These are phyloP conservation scores for Pedionomus torquatus DNA, from an alignment of 2,113 vertebrate genomes.

Conservation along the genomic window DNA sequence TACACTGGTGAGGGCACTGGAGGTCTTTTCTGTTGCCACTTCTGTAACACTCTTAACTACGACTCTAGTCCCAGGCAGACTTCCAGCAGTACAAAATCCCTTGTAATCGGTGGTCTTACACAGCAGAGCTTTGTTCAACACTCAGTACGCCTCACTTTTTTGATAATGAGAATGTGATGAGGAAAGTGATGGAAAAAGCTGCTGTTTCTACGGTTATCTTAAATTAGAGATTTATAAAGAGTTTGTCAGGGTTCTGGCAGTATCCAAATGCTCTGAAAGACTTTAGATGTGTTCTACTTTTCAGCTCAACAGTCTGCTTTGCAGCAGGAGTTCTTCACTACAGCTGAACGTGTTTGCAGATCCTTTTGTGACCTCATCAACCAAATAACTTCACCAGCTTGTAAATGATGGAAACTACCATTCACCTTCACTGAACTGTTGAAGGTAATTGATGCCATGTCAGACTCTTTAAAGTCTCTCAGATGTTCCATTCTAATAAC, in stretches of 20 bases:
- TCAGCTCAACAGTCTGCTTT: constrained; percentile 66
- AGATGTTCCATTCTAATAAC: neutral
- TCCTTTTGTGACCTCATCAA: constrained; percentile 78
- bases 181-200: neutral
- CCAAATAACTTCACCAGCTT: constrained; percentile 57
- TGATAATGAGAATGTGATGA: neutral
- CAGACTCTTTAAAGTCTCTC: neutral
- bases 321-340: constrained; percentile 67
- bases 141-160: neutral
- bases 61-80: neutral
- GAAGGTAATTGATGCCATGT: neutral
- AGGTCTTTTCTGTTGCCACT: neutral
- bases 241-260: neutral
- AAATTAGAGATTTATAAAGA: neutral
- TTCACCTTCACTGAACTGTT: neutral
- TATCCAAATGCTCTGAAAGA: neutral
- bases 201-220: neutral
- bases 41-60: neutral
- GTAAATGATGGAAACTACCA: constrained; percentile 31
- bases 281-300: neutral
- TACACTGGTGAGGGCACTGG: neutral
- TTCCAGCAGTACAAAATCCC: neutral
- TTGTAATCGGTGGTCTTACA: neutral
- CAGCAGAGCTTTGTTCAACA: neutral
- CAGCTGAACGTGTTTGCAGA: constrained; percentile 74